Conservation (phyloP, 2,888 invertebrate species). For the Tuta absoluta region DNA sequence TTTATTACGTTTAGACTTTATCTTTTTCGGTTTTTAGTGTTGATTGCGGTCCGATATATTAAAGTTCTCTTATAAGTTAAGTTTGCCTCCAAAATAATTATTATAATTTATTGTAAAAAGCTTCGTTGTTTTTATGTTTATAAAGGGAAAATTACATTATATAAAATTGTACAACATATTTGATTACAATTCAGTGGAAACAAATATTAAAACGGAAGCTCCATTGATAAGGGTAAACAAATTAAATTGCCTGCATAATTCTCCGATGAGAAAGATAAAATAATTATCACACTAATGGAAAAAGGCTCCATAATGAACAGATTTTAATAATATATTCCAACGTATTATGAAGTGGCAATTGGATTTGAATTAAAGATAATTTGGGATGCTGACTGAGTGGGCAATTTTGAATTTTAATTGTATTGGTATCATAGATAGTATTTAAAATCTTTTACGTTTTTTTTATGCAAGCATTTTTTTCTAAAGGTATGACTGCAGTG, state of each 20-base stretch:
- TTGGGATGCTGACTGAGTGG: background rate
- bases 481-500: no score
- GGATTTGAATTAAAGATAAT: slow-evolving; percentile 20
- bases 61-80: no score
- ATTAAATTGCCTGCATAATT: slow-evolving; percentile 12
- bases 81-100: no score
- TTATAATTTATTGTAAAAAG: no score
- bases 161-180: background rate
- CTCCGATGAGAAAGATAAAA: slow-evolving; percentile 8
- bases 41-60: no score
- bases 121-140: no score
- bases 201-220: background rate
- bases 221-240: slow-evolving; percentile 11
- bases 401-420: background rate
- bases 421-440: no score
- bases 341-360: slow-evolving; percentile 11
- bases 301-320: slow-evolving; percentile 15
- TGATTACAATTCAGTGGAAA: background rate
- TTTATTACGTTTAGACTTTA: no score
- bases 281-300: slow-evolving; percentile 15
- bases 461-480: no score
- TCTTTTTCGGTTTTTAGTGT: no score
- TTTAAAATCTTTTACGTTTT: no score
- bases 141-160: background rate
- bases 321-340: slow-evolving; percentile 11